Conservation (phyloP, 92 coral and sea anemone genomes). For the Nematostella vectensis region DNA sequence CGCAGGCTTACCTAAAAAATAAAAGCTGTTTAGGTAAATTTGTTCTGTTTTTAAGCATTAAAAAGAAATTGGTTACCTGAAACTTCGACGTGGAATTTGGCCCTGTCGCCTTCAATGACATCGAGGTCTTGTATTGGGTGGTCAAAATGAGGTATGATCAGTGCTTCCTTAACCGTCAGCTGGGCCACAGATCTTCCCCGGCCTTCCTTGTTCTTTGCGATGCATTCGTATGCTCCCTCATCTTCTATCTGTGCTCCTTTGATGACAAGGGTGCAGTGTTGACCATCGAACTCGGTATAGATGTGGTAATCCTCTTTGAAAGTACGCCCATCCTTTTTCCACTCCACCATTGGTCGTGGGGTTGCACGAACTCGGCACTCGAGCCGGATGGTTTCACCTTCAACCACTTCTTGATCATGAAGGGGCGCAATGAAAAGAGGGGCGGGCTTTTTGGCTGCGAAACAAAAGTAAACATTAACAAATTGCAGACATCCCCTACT, state of each 20-base stretch:
- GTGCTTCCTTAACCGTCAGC: slow-evolving; percentile 59
- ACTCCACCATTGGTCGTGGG: slow-evolving; percentile 65
- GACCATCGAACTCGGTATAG: slow-evolving; percentile 63
- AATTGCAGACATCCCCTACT: not conserved
- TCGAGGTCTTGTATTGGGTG: slow-evolving; percentile 58
- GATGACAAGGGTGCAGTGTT: slow-evolving; percentile 51
- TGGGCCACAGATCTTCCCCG: slow-evolving; percentile 62
- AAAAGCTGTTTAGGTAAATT: no score
- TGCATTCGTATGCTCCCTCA: slow-evolving; percentile 77
- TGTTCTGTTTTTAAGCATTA: no score
- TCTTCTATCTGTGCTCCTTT: slow-evolving; percentile 49
- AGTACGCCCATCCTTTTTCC: slow-evolving; percentile 75
- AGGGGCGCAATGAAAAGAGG: slow-evolving; percentile 73
- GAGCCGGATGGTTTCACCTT: slow-evolving; percentile 61
- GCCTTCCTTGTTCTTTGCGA: slow-evolving; percentile 80
- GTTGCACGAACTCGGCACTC: slow-evolving; percentile 60
- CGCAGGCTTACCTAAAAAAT: slow-evolving; percentile 61
- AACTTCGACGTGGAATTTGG: slow-evolving; percentile 57
- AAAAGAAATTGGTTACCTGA: no score
- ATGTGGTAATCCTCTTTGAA: slow-evolving; percentile 58
- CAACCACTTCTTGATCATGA: slow-evolving; percentile 67
- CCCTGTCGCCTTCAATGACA: slow-evolving; percentile 68
- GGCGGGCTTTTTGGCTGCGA: slow-evolving; percentile 53
- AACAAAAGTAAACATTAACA: not conserved
- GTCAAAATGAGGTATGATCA: slow-evolving; percentile 54